Base-by-base conservation (phyloP, 2,888 invertebrate genomes). In the Campaea margaritaria region DNA sequence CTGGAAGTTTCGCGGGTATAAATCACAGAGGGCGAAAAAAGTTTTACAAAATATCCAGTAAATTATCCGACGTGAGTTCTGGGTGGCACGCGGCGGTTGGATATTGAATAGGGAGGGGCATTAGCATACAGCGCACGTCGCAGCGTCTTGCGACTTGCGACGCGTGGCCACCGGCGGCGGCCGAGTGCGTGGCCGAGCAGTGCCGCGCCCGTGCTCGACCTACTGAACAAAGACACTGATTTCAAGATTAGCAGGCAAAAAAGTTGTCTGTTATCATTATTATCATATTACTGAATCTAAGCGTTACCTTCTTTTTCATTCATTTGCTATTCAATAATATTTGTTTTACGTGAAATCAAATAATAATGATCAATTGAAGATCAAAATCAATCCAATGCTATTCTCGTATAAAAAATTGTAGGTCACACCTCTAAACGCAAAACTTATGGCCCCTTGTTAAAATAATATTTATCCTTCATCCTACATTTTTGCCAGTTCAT, bases 1-100 rank as follows among this genome's bases (percentile, higher is more conserved):
- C 89, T 89, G 79, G 86, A 89, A 92, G 90, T 91, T 92, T 90
- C 85, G 85, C 87, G 89, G 86, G 86, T 87, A 92, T 92, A 92
- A 92, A 92, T 92, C 91, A 91, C 91, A 85, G 90, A 89, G 84
- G 89, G 87, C 86, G 89, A 91, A 91, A 91, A 91, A 91, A 92
- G 85, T 92, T 91, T 90, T 90, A 91, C 92, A 91, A 91, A 91
- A 91, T 92, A 91, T 90, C 90, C 90, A 91, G 92, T 91, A 91
- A 91, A 92, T 91, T 92, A 91, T 91, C 91, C 89, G 90, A 91
- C 91, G 91, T 91, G 92, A 91, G 89, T 89, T 90, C 87, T 91
- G 84, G 83, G 85, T 85, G 89, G 89, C 89, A 88, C 89, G 91
- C 86, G 87, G 88, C 85, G 90, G 91, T 88, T 87, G 90, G 89